Evolutionary conservation across 2,888 invertebrate species (phyloP).

Genomic region (Dolichopus griseipennis): DNA sequence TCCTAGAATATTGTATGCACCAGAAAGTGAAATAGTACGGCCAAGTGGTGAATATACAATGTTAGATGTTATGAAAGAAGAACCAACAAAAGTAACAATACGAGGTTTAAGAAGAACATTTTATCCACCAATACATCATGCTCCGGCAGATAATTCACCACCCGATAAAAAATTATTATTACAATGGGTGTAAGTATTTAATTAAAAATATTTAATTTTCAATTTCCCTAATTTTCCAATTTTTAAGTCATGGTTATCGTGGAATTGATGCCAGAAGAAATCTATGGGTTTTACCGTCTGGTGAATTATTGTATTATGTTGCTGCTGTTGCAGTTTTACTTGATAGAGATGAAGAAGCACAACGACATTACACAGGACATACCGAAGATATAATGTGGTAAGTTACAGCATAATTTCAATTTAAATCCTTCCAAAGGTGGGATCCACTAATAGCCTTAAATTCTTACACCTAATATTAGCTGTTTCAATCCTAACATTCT

Average conservation of each 20-base stretch:
- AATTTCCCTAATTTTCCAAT: constrained; percentile 40
- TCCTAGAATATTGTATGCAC: constrained; percentile 73
- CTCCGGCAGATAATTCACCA: constrained; percentile 73
- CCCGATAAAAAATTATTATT: constrained; percentile 81
- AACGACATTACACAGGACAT: constrained; percentile 83
- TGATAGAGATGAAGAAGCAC: constrained; percentile 76
- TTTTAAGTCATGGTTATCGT: constrained; percentile 76
- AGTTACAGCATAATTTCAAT: constrained; percentile 21
- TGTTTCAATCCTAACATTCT: neutral
- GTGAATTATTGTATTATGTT: constrained; percentile 87
- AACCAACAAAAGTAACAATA: constrained; percentile 74
- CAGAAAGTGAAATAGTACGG: constrained; percentile 71
- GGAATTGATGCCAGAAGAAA: constrained; percentile 84
- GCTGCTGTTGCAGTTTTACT: constrained; percentile 84
- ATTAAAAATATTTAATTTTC: neutral
- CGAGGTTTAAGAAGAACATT: constrained; percentile 74
- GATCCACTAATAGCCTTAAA: too few species aligned
- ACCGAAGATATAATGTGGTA: constrained; percentile 91
- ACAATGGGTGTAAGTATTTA: constrained; percentile 77
- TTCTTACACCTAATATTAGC: neutral
- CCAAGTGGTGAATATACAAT: constrained; percentile 70
- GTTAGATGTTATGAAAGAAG: constrained; percentile 75
- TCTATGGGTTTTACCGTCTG: constrained; percentile 86
- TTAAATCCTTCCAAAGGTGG: neutral
- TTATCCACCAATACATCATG: constrained; percentile 78